Evolutionary conservation across 1,140 invertebrate genomes (phyloP), one percentile per base, ranked within the genome.

Genomic region (Drosophila trapezifrons): DNA sequence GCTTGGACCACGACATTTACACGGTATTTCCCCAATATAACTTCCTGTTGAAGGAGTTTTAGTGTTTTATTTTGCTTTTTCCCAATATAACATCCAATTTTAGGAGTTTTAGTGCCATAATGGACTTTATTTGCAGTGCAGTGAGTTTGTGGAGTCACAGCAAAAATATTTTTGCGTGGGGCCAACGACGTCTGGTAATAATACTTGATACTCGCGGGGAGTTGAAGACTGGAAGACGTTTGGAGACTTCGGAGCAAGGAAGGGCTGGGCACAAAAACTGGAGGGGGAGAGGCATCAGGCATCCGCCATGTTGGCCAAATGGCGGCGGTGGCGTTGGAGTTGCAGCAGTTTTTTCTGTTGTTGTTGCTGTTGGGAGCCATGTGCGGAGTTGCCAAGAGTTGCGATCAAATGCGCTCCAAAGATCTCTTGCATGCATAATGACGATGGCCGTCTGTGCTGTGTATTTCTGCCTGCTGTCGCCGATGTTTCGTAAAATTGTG

Each of bases 151-250:
- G 47, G 72, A 75, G 80, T 79, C 71, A 80, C 57, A 78, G 49
- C 56, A 57, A 59, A 85, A 86, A 81, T 86, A 85, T 85, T 79
- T 78, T 75, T 82, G 81, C 82, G 81, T 85, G 82, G 82, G 81
- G 82, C 81, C 52, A 38, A 47, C 54, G 69, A 47, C 54, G 69
- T 72, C 69, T 71, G 69, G 65, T 25, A 66, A 64, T 66, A 66
- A 65, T 66, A 37, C 62, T 69, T 45, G 45, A 66, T 51, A 25
- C 46, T 25, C 27, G 59, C 43, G 64, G 57, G 37, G 56, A 65
- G 56, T 45, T 65, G 20, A 35, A 12, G 40, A 45, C 63, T 62
- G 29, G 46, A 51, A 43, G 58, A 60, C 40, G n/a, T 51, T 52
- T 46, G 56, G 40, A 46, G 49, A 42, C 22, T 12, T 27, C 20